A percentile compares a stretch with the other conserved stretches of the same genome.
Evolutionary conservation across 1,140 invertebrate genomes (phyloP).

Genomic region (Lamellibrachia luymesi): DNA sequence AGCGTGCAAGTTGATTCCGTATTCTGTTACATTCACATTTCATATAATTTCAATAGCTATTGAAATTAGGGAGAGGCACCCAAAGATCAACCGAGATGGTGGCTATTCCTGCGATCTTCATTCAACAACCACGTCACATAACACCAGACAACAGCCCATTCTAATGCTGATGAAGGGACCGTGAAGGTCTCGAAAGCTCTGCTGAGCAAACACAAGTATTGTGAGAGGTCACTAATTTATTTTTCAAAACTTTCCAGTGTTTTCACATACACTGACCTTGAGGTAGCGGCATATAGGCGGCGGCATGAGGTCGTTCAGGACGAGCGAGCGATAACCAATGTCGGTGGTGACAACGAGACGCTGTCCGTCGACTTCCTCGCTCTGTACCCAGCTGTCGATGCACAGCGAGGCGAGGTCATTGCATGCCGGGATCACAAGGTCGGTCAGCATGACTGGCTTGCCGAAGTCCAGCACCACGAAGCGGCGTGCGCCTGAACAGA

Average conservation of each 20-base stretch:
- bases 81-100: too few relatives aligned
- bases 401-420: conserved; percentile 81
- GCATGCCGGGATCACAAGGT: conserved; percentile 83
- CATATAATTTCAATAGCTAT: too few relatives aligned
- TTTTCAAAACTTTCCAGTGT: too few relatives aligned
- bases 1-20: too few relatives aligned
- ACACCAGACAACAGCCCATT: too few relatives aligned
- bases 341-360: conserved; percentile 82
- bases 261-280: conserved; percentile 65
- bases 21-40: too few relatives aligned
- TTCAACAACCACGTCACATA: background rate
- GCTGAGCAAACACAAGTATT: too few relatives aligned
- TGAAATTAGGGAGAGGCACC: too few relatives aligned
- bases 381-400: conserved; percentile 80
- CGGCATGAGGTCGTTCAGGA: conserved; percentile 84
- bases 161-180: too few relatives aligned
- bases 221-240: too few relatives aligned
- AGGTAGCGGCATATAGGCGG: conserved; percentile 83
- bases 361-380: conserved; percentile 78
- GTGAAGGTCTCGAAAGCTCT: background rate
- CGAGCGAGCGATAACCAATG: conserved; percentile 77
- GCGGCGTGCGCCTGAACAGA: conserved; percentile 64
- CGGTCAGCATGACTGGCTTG: conserved; percentile 78
- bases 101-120: background rate
- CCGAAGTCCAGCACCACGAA: conserved; percentile 91